These are phyloP conservation scores for Diuraphis noxia DNA, from an alignment of 1,140 invertebrate genomes.

Conservation along the genomic window DNA sequence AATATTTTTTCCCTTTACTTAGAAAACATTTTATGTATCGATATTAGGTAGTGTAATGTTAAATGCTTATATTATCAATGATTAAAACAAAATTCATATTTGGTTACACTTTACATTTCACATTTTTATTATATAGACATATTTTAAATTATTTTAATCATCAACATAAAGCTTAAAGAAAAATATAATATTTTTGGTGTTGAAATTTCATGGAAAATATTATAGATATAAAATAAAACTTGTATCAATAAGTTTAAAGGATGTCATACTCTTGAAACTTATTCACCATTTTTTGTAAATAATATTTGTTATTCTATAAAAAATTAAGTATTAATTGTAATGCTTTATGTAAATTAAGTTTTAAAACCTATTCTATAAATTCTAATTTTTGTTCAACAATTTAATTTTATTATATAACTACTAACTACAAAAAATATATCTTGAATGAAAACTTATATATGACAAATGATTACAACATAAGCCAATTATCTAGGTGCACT, in stretches of 20 bases:
- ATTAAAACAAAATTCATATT: background rate
- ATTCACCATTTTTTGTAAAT: background rate
- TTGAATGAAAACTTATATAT: background rate
- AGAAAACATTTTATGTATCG: background rate
- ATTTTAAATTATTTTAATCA: background rate
- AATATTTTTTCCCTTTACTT: background rate
- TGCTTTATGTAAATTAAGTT: background rate
- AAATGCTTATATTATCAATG: background rate
- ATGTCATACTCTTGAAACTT: background rate
- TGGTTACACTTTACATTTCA: background rate
- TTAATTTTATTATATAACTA: background rate
- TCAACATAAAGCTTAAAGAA: background rate
- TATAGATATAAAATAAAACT: background rate
- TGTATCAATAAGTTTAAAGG: background rate
- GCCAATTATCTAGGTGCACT: background rate
- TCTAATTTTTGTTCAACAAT: background rate
- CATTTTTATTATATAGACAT: background rate
- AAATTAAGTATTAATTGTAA: background rate
- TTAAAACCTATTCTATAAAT: background rate
- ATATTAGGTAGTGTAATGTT: background rate
- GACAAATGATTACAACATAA: background rate
- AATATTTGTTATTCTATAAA: background rate
- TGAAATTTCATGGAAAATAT: background rate
- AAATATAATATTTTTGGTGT: background rate
- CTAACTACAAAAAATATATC: background rate